Percentiles rank a stretch among this genome's conserved stretches.
These are phyloP conservation scores for Alethe diademata DNA, from an alignment of 2,113 vertebrate genomes.

Conservation along the genomic window DNA sequence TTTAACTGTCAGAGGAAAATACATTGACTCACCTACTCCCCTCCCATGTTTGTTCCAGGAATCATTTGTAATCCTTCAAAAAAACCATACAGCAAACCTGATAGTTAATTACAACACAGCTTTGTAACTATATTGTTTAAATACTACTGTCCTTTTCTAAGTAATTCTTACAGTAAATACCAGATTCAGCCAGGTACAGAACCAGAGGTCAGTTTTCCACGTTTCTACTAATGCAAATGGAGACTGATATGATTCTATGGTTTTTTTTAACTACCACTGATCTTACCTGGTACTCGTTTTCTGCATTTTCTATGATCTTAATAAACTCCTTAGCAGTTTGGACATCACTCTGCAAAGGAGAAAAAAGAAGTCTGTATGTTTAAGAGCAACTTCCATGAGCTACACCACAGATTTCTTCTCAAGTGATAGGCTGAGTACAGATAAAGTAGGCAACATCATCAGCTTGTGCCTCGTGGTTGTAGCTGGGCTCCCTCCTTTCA, in stretches of 20 bases:
- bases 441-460: neutral
- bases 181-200: neutral
- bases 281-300: slow-evolving; percentile 95
- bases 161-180: neutral
- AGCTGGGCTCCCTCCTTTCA: neutral
- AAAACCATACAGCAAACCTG: neutral
- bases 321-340: slow-evolving; percentile 95
- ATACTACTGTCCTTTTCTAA: neutral
- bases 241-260: neutral
- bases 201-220: neutral
- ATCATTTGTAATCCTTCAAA: neutral
- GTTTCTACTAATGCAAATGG: neutral
- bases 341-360: slow-evolving; percentile 79
- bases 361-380: neutral
- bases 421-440: neutral
- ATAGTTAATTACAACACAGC: neutral
- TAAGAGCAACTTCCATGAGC: neutral
- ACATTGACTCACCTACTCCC: neutral
- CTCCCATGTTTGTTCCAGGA: neutral
- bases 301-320: slow-evolving; percentile 91
- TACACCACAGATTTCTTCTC: neutral
- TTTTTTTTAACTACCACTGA: neutral
- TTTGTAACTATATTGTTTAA: neutral
- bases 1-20: neutral
- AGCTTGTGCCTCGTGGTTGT: neutral